A percentile compares a stretch with the other conserved stretches of the same genome.
These are phyloP conservation scores for Calcarius ornatus DNA, from an alignment of 2,113 vertebrate genomes.

Conservation along the genomic window DNA sequence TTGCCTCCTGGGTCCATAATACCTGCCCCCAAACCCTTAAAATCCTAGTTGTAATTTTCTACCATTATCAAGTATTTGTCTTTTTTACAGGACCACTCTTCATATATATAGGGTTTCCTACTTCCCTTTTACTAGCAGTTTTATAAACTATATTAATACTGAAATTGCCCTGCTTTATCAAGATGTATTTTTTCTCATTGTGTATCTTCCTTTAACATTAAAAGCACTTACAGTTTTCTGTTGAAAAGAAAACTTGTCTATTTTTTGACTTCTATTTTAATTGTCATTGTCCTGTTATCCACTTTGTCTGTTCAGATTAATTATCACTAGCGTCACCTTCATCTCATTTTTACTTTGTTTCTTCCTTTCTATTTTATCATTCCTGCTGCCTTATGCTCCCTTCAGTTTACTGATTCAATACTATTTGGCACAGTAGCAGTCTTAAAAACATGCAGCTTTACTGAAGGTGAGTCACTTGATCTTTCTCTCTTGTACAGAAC, in stretches of 20 bases:
- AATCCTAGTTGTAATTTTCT: slow-evolving; percentile 29
- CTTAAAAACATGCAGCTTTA: neutral
- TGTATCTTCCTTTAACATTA: neutral
- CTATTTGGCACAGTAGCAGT: neutral
- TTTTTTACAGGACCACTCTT: slow-evolving; percentile 12
- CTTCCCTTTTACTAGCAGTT: neutral
- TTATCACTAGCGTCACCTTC: neutral
- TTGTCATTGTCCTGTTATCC: neutral
- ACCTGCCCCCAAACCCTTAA: slow-evolving; percentile 34
- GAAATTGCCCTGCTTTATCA: neutral
- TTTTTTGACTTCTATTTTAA: neutral
- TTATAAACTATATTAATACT: neutral
- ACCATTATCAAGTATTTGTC: slow-evolving; percentile 17
- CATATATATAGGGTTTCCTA: neutral
- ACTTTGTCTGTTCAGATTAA: neutral
- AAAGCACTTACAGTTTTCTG: neutral
- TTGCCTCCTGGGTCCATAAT: slow-evolving; percentile 31
- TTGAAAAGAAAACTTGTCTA: neutral
- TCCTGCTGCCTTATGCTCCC: neutral
- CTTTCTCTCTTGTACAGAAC: neutral
- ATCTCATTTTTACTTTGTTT: neutral
- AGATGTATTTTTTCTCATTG: neutral
- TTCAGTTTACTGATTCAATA: neutral
- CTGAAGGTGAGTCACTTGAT: neutral
- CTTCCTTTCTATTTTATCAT: neutral